phyloP scores from a whole-genome alignment of 2,888 invertebrate species.

The Atethmia centrago region DNA sequence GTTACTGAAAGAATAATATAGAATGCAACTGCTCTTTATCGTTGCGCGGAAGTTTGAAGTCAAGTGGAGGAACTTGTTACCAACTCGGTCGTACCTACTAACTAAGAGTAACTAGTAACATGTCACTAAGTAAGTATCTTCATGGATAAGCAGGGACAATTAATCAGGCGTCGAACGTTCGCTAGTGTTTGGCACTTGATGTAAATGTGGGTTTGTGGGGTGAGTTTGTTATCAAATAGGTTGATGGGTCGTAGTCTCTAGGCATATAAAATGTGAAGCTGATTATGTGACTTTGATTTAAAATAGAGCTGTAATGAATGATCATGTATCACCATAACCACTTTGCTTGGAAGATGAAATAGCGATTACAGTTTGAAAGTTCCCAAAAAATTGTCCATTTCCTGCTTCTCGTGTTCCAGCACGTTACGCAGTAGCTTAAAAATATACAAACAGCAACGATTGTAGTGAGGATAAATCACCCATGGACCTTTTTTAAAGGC shows the following conservation, averaged over 20 bases:
- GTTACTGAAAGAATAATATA: constrained; percentile 45
- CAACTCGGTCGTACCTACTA: constrained; percentile 46
- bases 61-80: constrained; percentile 52
- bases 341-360: background rate
- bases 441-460: background rate
- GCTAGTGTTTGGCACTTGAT: constrained; percentile 31
- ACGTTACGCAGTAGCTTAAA: background rate
- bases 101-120: constrained; percentile 53
- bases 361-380: background rate
- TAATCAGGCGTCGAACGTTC: constrained; percentile 43
- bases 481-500: too few relatives aligned
- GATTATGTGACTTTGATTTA: background rate
- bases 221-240: background rate
- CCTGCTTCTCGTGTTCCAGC: background rate
- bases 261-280: background rate
- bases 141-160: constrained; percentile 47
- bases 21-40: constrained; percentile 53
- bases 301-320: background rate
- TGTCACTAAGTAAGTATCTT: constrained; percentile 55
- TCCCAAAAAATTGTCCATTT: background rate
- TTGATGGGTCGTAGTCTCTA: background rate
- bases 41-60: constrained; percentile 51
- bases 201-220: constrained; percentile 5
- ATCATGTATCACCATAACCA: background rate
- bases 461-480: background rate